Evolutionary conservation across 2,888 invertebrate genomes (phyloP).

Genomic region (Blera fallax): DNA sequence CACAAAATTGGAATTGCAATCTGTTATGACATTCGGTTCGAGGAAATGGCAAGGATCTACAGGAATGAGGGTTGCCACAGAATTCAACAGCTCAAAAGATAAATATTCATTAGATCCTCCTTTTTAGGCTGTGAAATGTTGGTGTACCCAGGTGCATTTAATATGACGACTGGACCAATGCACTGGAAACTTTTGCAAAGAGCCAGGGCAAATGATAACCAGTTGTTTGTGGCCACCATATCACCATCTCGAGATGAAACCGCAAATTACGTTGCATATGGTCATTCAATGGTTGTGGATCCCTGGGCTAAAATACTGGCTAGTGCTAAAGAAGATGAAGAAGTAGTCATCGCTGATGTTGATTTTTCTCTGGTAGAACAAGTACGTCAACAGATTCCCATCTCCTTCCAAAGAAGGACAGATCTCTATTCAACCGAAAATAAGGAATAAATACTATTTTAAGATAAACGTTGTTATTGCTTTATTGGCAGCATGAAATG

Average conservation of each 20-base stretch:
- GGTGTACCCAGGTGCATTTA: conserved; percentile 97
- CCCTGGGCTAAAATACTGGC: conserved; percentile 90
- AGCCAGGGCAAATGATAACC: conserved; percentile 93
- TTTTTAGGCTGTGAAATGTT: conserved; percentile 89
- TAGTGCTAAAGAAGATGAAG: conserved; percentile 87
- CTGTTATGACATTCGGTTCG: conserved; percentile 97
- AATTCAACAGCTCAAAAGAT: neutral
- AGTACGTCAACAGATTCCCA: conserved; percentile 92
- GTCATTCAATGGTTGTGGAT: conserved; percentile 91
- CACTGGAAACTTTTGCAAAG: conserved; percentile 95
- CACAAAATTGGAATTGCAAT: conserved; percentile 94
- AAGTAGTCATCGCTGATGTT: conserved; percentile 88
- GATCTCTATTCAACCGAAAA: conserved; percentile 85
- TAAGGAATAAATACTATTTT: conserved; percentile 8
- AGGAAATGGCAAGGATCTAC: conserved; percentile 91
- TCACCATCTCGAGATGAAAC: conserved; percentile 92
- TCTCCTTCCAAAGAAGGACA: conserved; percentile 87
- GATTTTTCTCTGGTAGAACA: conserved; percentile 88
- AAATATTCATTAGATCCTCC: neutral
- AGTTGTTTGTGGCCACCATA: conserved; percentile 92
- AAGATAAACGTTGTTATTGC: conserved; percentile 1
- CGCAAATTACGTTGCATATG: conserved; percentile 94
- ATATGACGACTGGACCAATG: conserved; percentile 96
- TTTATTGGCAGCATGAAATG: conserved; percentile 3
- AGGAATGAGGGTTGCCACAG: conserved; percentile 82